Percentiles rank a stretch among this genome's conserved stretches.
phyloP scores from a whole-genome alignment of 2,113 vertebrate species.

The Coryphaenoides rupestris region DNA sequence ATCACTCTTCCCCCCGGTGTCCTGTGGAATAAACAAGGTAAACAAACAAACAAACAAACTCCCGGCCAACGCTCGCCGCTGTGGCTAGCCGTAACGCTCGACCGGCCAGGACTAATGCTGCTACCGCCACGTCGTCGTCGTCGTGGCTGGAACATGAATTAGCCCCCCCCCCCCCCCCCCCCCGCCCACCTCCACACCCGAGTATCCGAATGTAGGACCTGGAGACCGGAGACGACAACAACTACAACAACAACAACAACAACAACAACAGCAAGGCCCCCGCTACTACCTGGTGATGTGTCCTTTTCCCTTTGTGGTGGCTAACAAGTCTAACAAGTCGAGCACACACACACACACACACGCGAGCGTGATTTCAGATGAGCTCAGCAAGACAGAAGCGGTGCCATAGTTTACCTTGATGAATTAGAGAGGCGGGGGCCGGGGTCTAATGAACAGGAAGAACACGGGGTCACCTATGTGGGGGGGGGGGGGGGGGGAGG shows the following conservation, averaged over 20 bases:
- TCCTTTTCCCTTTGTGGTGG: slow-evolving; percentile 82
- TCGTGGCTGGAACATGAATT: slow-evolving; percentile 51
- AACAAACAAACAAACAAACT: slow-evolving; percentile 20
- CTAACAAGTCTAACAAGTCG: slow-evolving; percentile 92
- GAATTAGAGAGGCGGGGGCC: slow-evolving; percentile 84
- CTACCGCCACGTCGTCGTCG: too few relatives aligned
- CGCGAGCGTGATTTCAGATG: slow-evolving; percentile 78
- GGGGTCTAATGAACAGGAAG: slow-evolving; percentile 86
- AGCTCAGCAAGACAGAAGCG: slow-evolving; percentile 93
- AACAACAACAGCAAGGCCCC: too few relatives aligned
- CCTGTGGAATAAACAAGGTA: too few relatives aligned
- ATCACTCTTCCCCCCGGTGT: slow-evolving; percentile 67
- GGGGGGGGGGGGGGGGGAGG: slow-evolving; percentile 63
- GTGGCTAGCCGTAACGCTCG: too few relatives aligned
- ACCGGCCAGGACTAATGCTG: too few relatives aligned
- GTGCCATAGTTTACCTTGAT: slow-evolving; percentile 87
- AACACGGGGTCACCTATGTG: slow-evolving; percentile 88
- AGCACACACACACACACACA: too few relatives aligned
- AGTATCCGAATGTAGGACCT: slow-evolving; percentile 56
- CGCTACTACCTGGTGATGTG: slow-evolving; percentile 69
- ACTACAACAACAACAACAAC: too few relatives aligned
- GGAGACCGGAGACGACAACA: not conserved
- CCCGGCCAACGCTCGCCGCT: slow-evolving; percentile 46
- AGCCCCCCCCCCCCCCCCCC: too few relatives aligned
- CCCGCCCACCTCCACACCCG: too few relatives aligned